Evolutionary conservation across 2,113 vertebrate genomes (phyloP), one percentile per base, ranked within the genome.

Genomic region (Noturus placidus): DNA sequence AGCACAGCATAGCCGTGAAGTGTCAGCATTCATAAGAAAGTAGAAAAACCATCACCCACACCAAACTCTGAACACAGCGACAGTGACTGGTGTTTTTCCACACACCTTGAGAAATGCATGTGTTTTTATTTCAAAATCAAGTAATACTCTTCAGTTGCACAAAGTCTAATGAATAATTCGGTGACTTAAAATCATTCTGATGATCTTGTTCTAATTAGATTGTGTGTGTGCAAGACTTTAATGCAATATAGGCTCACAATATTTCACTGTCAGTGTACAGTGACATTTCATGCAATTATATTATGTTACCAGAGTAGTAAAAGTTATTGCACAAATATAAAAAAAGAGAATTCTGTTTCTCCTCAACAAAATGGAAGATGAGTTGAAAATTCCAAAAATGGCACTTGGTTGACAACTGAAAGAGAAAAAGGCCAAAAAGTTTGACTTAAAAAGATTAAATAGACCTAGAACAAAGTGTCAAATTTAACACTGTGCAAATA

Each of bases 1-100:
- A 85, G 70, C 79, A 78, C 33, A 87, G 83, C 85, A 61, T 54
- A 84, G 86, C 67, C 77, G 52, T 77, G 57, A 70, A 27, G 46
- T 54, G 61, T 80, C 76, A 67, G 59, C 46, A 5, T 30, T 33
- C 27, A 56, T 17, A 52, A 63, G 52, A 86, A 7, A 86, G 77
- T 67, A 57, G 5, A 19, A 76, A 38, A 22, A 27, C 67, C 17
- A 15, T 33, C 14, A 86, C 42, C 3, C 19, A n/a, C 82, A 80
- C 25, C 46, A 89, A 69, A 83, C 3, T n/a, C 8, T 30, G 42
- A 83, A 22, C 63, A 83, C 0, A 9, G 22, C 57, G 27, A 82
- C 80, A 82, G 80, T 82, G 59, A 61, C 56, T 59, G 54, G 52
- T 33, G n/a, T 33, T 80, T 56, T 30, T 52, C 77, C 77, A 22